A percentile compares a stretch with the other conserved stretches of the same genome.
Conservation (phyloP, 2,113 vertebrate genomes). For the Mungos mungo region DNA sequence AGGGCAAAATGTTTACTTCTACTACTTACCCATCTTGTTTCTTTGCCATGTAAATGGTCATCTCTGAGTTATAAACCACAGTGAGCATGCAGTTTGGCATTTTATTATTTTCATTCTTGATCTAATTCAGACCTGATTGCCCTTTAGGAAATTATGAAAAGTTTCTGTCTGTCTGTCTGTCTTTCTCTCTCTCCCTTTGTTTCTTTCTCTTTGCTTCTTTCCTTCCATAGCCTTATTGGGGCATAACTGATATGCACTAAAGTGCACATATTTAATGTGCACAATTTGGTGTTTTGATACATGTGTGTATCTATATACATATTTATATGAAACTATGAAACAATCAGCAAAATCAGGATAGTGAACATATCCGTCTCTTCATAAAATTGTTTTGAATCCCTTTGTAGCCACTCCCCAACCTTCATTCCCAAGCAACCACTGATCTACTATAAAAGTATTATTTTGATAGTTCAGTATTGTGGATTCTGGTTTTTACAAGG, state of each 20-base stretch:
- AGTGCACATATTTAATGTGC: background rate
- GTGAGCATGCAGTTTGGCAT: background rate
- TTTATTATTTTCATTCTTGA: background rate
- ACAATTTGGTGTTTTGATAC: background rate
- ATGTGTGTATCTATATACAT: no score
- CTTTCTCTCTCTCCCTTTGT: background rate
- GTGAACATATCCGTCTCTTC: background rate
- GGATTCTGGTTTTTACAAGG: background rate
- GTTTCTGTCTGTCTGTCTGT: background rate
- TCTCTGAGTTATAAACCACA: constrained; percentile 37
- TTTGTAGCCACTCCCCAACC: background rate
- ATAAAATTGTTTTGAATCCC: background rate
- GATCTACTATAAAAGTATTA: background rate
- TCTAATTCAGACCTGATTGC: background rate
- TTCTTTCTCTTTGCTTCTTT: background rate
- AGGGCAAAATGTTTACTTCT: constrained; percentile 48
- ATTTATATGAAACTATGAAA: background rate
- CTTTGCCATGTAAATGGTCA: constrained; percentile 33
- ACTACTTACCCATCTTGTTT: constrained; percentile 54
- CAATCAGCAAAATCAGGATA: background rate
- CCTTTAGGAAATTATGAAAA: background rate
- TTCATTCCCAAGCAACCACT: background rate
- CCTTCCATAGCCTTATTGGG: background rate
- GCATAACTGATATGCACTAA: background rate
- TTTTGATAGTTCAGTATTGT: background rate